Conservation (phyloP, 2,113 vertebrate species). For the Enhydra lutris region DNA sequence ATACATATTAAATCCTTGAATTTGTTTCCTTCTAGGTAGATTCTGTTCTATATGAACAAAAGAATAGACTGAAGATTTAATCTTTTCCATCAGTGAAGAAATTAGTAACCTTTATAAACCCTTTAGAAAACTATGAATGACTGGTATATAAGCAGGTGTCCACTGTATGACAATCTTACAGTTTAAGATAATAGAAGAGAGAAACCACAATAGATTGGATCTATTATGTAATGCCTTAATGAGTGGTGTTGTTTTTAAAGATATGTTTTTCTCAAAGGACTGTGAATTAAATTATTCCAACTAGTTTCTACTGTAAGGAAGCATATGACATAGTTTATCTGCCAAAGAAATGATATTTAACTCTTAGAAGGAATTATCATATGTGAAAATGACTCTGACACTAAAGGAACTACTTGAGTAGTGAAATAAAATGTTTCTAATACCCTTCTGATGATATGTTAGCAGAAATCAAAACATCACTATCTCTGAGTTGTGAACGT, state of each 20-base stretch:
- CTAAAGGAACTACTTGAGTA: not conserved
- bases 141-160: not conserved
- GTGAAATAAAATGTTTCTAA: not conserved
- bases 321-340: not conserved
- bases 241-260: not conserved
- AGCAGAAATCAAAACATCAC: not conserved
- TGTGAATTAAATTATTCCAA: not conserved
- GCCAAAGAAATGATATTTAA: not conserved
- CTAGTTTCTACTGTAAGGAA: not conserved
- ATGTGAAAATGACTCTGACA: not conserved
- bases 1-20: not conserved
- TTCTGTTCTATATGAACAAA: not conserved
- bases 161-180: not conserved
- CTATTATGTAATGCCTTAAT: not conserved
- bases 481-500: not conserved
- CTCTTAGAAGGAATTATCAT: not conserved
- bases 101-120: not conserved
- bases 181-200: not conserved
- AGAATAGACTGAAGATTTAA: not conserved
- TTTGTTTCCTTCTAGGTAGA: not conserved
- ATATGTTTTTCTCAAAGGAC: not conserved
- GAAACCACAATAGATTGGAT: not conserved
- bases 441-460: not conserved
- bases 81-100: not conserved
- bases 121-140: not conserved